phyloP scores from a whole-genome alignment of 2,797 vertebrate species.

The Argyrosomus regius region DNA sequence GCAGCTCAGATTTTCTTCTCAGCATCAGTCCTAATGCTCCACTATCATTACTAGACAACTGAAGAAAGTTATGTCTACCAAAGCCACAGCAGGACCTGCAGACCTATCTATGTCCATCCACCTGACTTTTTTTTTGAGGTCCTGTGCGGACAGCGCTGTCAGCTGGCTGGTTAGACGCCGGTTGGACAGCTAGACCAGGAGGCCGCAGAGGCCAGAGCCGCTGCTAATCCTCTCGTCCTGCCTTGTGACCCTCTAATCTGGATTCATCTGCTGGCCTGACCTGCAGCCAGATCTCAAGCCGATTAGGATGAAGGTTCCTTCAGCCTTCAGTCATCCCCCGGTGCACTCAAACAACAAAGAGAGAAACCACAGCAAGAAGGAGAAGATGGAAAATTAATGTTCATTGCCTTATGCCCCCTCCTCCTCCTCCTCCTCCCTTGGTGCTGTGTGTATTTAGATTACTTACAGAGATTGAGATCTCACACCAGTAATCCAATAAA shows the following conservation, averaged over 20 bases:
- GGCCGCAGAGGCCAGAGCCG: constrained; percentile 55
- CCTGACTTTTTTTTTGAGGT: constrained; percentile 27
- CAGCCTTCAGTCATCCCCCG: constrained; percentile 47
- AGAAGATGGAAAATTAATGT: not conserved
- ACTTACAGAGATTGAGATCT: constrained; percentile 42
- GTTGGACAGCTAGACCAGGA: constrained; percentile 47
- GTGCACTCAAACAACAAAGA: constrained; percentile 47
- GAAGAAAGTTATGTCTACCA: not conserved
- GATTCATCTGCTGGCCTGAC: constrained; percentile 86
- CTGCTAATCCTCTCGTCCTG: constrained; percentile 88
- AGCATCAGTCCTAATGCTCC: not conserved
- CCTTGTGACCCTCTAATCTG: constrained; percentile 91
- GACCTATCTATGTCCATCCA: constrained; percentile 1
- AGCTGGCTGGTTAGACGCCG: constrained; percentile 25
- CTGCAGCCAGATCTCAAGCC: constrained; percentile 84
- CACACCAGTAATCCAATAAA: constrained; percentile 39
- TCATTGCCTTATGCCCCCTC: not conserved
- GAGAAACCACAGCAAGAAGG: constrained; percentile 3
- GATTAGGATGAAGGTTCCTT: constrained; percentile 85
- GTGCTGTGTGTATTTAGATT: constrained; percentile 36
- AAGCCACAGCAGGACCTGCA: not conserved
- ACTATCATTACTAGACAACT: not conserved
- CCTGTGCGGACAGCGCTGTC: constrained; percentile 37
- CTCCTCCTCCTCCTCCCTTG: not conserved
- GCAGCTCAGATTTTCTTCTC: not conserved